These are phyloP conservation scores for Esox niger DNA, from an alignment of 2,113 vertebrate genomes.

Conservation along the genomic window DNA sequence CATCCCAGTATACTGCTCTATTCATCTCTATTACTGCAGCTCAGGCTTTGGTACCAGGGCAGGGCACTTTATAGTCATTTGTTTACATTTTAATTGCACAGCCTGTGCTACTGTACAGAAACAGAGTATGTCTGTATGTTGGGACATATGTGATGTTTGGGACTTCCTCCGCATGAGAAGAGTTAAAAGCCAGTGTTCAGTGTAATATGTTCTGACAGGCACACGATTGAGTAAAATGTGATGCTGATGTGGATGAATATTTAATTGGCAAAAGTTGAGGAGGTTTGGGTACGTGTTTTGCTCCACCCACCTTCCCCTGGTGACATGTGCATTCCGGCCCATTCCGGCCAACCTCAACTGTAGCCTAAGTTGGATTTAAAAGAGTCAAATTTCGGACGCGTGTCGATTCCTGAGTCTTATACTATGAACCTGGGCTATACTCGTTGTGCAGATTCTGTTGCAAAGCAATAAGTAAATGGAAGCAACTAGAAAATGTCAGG, in stretches of 20 bases:
- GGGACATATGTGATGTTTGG: not conserved
- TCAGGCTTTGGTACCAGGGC: not conserved
- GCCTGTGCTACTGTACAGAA: not conserved
- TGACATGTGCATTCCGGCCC: conserved; percentile 7
- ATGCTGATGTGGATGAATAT: conserved; percentile 14
- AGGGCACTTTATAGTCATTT: not conserved
- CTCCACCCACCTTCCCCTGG: not conserved
- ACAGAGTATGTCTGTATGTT: too few species aligned
- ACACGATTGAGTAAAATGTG: not conserved
- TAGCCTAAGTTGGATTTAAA: conserved; percentile 39
- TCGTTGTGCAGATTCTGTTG: too few species aligned
- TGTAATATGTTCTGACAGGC: too few species aligned
- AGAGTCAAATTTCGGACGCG: conserved; percentile 40
- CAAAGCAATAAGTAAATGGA: too few species aligned
- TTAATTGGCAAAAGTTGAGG: conserved; percentile 1
- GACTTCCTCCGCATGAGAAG: not conserved
- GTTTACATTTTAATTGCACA: not conserved
- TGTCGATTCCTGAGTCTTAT: conserved; percentile 43
- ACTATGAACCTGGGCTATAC: too few species aligned
- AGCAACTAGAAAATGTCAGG: too few species aligned
- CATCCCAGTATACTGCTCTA: too few species aligned
- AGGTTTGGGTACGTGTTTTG: not conserved
- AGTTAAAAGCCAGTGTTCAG: conserved; percentile 4
- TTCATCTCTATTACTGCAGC: too few species aligned
- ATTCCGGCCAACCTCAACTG: conserved; percentile 21